Percentiles rank a stretch among this genome's conserved stretches.
These are phyloP conservation scores for Drosophila equinoxialis DNA, from an alignment of 1,140 invertebrate genomes.

Conservation along the genomic window DNA sequence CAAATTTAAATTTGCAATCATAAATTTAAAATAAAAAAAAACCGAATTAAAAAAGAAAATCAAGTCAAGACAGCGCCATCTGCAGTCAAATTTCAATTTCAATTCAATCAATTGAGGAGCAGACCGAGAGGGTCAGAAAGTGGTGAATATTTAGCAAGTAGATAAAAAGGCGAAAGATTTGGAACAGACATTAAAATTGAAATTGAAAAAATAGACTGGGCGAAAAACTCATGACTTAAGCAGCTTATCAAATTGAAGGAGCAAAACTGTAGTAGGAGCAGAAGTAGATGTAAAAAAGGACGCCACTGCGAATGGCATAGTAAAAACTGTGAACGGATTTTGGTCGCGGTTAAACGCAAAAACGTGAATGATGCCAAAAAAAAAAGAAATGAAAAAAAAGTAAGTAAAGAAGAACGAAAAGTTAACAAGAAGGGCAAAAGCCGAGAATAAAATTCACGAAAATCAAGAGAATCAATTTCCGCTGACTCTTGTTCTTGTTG, in stretches of 20 bases:
- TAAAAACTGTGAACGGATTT: slow-evolving; percentile 39
- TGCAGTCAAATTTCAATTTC: slow-evolving; percentile 57
- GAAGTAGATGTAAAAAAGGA: not conserved
- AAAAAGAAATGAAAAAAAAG: slow-evolving; percentile 47
- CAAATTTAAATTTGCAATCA: not conserved
- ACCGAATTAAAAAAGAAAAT: slow-evolving; percentile 16
- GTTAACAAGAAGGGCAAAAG: slow-evolving; percentile 16
- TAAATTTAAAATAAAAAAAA: slow-evolving; percentile 34
- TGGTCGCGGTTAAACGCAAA: slow-evolving; percentile 16
- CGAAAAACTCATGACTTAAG: slow-evolving; percentile 52
- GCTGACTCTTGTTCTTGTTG: slow-evolving; percentile 28
- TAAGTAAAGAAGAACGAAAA: not conserved
- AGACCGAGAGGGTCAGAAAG: slow-evolving; percentile 33
- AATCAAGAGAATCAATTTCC: slow-evolving; percentile 55
- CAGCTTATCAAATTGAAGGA: slow-evolving; percentile 41
- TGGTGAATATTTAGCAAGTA: slow-evolving; percentile 35
- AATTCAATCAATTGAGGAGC: slow-evolving; percentile 49
- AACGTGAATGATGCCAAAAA: slow-evolving; percentile 31
- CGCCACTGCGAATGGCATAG: not conserved
- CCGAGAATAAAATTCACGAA: slow-evolving; percentile 8
- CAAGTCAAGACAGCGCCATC: slow-evolving; percentile 37
- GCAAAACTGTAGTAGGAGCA: slow-evolving; percentile 29
- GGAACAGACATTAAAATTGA: slow-evolving; percentile 39
- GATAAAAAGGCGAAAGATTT: not conserved
- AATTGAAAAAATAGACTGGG: slow-evolving; percentile 10